Percentiles rank a stretch among this genome's conserved stretches.
phyloP scores from a whole-genome alignment of 2,888 invertebrate species.

The Plusia festucae region DNA sequence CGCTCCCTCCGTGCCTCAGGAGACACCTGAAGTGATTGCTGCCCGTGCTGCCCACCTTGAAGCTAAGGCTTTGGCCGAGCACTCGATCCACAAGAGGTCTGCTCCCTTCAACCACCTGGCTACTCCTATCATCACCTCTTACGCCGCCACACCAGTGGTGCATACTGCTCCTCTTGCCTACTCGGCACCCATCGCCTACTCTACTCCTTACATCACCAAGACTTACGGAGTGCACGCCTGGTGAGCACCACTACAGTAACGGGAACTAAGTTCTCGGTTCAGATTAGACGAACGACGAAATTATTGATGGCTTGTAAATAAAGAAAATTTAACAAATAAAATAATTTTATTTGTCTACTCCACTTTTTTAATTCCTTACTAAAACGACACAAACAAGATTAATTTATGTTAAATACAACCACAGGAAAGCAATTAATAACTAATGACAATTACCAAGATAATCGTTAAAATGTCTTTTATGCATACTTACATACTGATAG shows the following conservation, averaged over 20 bases:
- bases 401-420: too few relatives aligned
- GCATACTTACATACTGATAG: not conserved
- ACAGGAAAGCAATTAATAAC: too few relatives aligned
- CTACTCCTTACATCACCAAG: conserved; percentile 72
- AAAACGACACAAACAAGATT: too few relatives aligned
- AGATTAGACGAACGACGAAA: conserved; percentile 70
- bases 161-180: conserved; percentile 68
- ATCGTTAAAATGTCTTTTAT: too few relatives aligned
- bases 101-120: conserved; percentile 62
- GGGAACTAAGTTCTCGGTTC: conserved; percentile 72
- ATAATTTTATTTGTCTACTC: too few relatives aligned
- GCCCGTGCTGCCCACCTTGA: conserved; percentile 81
- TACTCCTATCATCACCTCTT: conserved; percentile 69
- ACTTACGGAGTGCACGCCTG: conserved; percentile 79
- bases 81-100: conserved; percentile 82
- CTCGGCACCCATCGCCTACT: conserved; percentile 68
- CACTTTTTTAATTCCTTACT: too few relatives aligned
- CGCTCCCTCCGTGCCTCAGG: conserved; percentile 73
- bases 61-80: conserved; percentile 78
- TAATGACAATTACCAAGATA: too few relatives aligned
- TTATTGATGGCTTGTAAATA: conserved; percentile 69
- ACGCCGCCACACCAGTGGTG: conserved; percentile 67
- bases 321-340: conserved; percentile 49
- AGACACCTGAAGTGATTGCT: conserved; percentile 81
- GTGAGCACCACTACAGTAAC: conserved; percentile 74